Conservation (phyloP, 2,797 vertebrate genomes). For the Xiphophorus birchmanni region DNA sequence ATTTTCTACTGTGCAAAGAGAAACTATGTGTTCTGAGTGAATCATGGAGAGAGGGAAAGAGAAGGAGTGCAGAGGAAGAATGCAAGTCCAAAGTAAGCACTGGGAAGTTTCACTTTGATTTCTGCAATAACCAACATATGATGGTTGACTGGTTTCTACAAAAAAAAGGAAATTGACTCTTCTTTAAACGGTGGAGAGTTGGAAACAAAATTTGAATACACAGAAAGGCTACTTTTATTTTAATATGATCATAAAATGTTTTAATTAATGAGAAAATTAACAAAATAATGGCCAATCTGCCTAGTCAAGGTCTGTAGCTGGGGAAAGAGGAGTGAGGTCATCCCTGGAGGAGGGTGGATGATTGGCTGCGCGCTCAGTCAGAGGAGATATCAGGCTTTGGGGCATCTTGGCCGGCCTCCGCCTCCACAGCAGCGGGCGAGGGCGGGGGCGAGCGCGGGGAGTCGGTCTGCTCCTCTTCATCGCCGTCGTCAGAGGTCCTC, state of each 20-base stretch:
- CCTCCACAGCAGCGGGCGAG: constrained; percentile 64
- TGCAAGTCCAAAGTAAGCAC: constrained; percentile 57
- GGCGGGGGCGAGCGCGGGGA: constrained; percentile 79
- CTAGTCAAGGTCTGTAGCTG: constrained; percentile 59
- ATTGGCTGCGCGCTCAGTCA: constrained; percentile 66
- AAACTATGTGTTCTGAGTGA: constrained; percentile 56
- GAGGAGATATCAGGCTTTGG: constrained; percentile 67
- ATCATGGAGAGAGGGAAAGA: constrained; percentile 49
- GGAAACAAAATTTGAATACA: constrained; percentile 65
- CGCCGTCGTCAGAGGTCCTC: constrained; percentile 69
- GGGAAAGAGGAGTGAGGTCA: constrained; percentile 48
- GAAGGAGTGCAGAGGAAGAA: constrained; percentile 25
- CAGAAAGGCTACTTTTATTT: constrained; percentile 36
- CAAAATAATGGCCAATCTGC: constrained; percentile 28
- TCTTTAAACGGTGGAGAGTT: constrained; percentile 18
- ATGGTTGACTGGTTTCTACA: constrained; percentile 9
- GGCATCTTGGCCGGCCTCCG: constrained; percentile 63
- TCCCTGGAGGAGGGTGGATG: constrained; percentile 36
- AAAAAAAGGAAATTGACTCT: constrained; percentile 11
- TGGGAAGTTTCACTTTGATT: constrained; percentile 38
- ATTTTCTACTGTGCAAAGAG: not conserved
- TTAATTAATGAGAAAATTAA: constrained; percentile 8
- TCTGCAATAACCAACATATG: constrained; percentile 23
- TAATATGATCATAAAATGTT: constrained; percentile 8
- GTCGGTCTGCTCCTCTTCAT: constrained; percentile 77